A percentile compares a stretch with the other conserved stretches of the same genome.
Conservation (phyloP, 2,113 vertebrate genomes). For the Chauna torquata region DNA sequence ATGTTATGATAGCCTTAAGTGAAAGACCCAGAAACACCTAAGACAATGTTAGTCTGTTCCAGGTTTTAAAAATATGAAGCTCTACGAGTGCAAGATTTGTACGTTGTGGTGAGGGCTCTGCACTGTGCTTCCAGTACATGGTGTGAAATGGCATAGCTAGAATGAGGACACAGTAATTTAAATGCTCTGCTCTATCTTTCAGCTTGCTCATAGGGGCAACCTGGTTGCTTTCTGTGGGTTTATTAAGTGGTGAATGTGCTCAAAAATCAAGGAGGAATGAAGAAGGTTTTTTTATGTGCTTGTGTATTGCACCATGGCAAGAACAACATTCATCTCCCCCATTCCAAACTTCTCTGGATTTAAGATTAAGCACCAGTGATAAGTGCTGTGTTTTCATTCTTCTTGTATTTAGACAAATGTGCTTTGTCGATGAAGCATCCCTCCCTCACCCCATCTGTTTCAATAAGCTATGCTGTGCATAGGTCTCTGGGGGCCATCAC, state of each 20-base stretch:
- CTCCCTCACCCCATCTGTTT: slow-evolving; percentile 19
- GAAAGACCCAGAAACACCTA: background rate
- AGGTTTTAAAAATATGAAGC: background rate
- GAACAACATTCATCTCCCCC: background rate
- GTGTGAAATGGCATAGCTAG: background rate
- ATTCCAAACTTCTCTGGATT: slow-evolving; percentile 3
- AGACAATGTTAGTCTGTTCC: background rate
- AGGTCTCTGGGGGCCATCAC: background rate
- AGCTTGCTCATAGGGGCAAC: background rate
- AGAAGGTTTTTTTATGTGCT: background rate
- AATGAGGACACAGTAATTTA: background rate
- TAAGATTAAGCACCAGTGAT: slow-evolving; percentile 16
- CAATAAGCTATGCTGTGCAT: background rate
- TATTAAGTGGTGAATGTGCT: background rate
- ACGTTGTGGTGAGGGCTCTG: background rate
- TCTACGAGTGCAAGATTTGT: background rate
- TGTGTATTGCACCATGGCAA: background rate
- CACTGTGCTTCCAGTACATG: background rate
- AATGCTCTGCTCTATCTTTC: background rate
- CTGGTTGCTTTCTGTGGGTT: background rate
- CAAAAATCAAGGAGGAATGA: background rate
- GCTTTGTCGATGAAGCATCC: slow-evolving; percentile 17
- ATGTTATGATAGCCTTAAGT: background rate
- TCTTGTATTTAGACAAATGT: slow-evolving; percentile 53
- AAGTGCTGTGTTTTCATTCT: slow-evolving; percentile 36